These are phyloP conservation scores for Huso huso DNA, from an alignment of 2,797 vertebrate genomes.

Conservation along the genomic window DNA sequence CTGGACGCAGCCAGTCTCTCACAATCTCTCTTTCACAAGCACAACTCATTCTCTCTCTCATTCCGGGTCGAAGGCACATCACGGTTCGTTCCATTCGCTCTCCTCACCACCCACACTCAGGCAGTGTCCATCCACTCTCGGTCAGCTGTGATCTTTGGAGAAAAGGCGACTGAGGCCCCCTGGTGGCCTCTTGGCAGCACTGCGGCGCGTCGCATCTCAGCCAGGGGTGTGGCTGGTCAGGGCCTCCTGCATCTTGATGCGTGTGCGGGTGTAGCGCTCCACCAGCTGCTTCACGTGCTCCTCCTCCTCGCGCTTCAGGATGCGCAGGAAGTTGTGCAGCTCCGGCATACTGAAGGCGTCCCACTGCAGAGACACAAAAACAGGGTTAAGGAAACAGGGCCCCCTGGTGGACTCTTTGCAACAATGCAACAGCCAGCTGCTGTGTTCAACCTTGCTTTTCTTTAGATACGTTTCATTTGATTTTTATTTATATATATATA, in stretches of 20 bases:
- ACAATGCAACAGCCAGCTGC: not conserved
- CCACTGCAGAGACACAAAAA: slow-evolving; percentile 58
- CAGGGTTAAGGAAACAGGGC: slow-evolving; percentile 2
- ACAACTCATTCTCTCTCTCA: slow-evolving; percentile 55
- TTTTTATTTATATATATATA: no score
- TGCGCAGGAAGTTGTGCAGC: slow-evolving; percentile 83
- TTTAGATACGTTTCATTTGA: no score
- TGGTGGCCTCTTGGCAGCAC: slow-evolving; percentile 15
- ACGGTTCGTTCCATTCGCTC: slow-evolving; percentile 50
- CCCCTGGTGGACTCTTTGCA: not conserved
- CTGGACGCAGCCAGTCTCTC: slow-evolving; percentile 23
- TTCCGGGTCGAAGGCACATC: slow-evolving; percentile 56
- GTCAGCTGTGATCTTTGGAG: slow-evolving; percentile 48
- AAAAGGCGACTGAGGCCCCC: slow-evolving; percentile 37
- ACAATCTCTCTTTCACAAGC: slow-evolving; percentile 52
- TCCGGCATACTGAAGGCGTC: slow-evolving; percentile 87
- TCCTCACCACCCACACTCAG: slow-evolving; percentile 24
- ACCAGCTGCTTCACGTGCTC: slow-evolving; percentile 79
- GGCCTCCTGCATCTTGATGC: slow-evolving; percentile 74
- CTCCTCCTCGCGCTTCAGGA: slow-evolving; percentile 85
- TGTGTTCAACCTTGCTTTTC: no score
- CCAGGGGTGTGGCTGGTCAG: slow-evolving; percentile 66
- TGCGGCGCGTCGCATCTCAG: slow-evolving; percentile 43
- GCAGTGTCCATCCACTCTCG: not conserved
- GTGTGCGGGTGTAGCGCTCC: slow-evolving; percentile 73